Evolutionary conservation across 2,797 vertebrate species (phyloP).

Genomic region (Chelmon rostratus): DNA sequence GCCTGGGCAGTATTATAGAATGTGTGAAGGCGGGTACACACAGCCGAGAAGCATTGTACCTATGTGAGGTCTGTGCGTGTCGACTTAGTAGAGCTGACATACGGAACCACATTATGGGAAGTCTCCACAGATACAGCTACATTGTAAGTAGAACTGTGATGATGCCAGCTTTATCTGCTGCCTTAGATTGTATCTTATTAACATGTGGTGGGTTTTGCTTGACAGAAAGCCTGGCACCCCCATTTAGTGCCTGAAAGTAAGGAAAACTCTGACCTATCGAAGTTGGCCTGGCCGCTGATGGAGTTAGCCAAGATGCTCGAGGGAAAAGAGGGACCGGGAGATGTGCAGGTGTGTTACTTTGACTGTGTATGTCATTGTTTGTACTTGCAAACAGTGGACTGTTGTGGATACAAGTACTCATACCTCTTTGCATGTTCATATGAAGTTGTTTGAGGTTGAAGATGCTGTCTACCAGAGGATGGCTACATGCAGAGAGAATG

Average conservation of each 20-base stretch:
- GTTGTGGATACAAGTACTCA: slow-evolving; percentile 18
- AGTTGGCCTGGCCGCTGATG: slow-evolving; percentile 82
- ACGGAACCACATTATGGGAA: slow-evolving; percentile 82
- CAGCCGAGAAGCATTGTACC: slow-evolving; percentile 61
- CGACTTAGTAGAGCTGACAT: slow-evolving; percentile 74
- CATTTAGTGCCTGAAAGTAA: slow-evolving; percentile 59
- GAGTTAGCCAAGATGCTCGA: slow-evolving; percentile 77
- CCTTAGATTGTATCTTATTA: background rate
- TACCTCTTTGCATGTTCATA: slow-evolving; percentile 28
- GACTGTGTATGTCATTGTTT: background rate
- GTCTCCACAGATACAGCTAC: slow-evolving; percentile 83
- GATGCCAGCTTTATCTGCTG: background rate
- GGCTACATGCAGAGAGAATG: slow-evolving; percentile 49
- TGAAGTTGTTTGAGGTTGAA: slow-evolving; percentile 74
- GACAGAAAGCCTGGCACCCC: slow-evolving; percentile 74
- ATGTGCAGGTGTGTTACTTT: slow-evolving; percentile 68
- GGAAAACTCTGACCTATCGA: slow-evolving; percentile 67
- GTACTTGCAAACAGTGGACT: background rate
- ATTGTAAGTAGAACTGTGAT: slow-evolving; percentile 70
- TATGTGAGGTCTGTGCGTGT: slow-evolving; percentile 80
- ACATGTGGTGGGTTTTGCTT: background rate
- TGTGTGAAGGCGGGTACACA: slow-evolving; percentile 63
- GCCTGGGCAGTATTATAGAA: slow-evolving; percentile 77
- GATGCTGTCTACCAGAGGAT: slow-evolving; percentile 70
- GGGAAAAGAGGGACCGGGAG: slow-evolving; percentile 77